phyloP scores from a whole-genome alignment of 2,888 invertebrate species.

The Morpho achilles region DNA sequence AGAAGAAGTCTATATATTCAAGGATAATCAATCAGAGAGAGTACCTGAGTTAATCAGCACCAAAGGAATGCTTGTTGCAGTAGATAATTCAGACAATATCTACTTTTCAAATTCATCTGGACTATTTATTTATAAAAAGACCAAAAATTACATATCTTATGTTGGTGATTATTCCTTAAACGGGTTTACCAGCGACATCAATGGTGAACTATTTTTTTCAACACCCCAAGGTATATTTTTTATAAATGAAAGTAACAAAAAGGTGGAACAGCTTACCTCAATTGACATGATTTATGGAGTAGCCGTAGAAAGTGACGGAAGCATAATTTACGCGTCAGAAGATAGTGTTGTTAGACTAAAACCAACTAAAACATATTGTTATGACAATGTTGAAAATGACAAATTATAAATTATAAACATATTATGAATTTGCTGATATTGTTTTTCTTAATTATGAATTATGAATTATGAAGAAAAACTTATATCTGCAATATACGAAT shows the following conservation, averaged over 20 bases:
- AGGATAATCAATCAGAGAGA: slow-evolving; percentile 22
- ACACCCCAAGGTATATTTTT: slow-evolving; percentile 33
- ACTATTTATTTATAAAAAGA: slow-evolving; percentile 14
- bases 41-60: slow-evolving; percentile 30
- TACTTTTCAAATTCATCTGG: slow-evolving; percentile 34
- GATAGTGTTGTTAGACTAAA: slow-evolving; percentile 14
- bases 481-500: too few species aligned
- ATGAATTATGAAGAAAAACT: too few species aligned
- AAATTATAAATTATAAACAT: slow-evolving; percentile 2
- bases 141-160: slow-evolving; percentile 16
- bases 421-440: too few species aligned
- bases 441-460: too few species aligned
- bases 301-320: slow-evolving; percentile 33
- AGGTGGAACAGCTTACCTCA: slow-evolving; percentile 23
- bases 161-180: slow-evolving; percentile 34
- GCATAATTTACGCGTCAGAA: slow-evolving; percentile 31
- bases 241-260: slow-evolving; percentile 29
- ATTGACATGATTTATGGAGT: slow-evolving; percentile 29
- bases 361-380: slow-evolving; percentile 10
- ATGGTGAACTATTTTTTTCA: slow-evolving; percentile 38
- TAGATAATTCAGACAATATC: slow-evolving; percentile 32
- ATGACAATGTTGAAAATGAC: slow-evolving; percentile 12
- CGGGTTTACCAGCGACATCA: slow-evolving; percentile 32
- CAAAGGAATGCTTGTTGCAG: slow-evolving; percentile 30
- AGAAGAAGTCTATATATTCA: slow-evolving; percentile 29